A percentile compares a stretch with the other conserved stretches of the same genome.
phyloP scores from a whole-genome alignment of 2,113 vertebrate genomes.

The Oostethus manadensis region DNA sequence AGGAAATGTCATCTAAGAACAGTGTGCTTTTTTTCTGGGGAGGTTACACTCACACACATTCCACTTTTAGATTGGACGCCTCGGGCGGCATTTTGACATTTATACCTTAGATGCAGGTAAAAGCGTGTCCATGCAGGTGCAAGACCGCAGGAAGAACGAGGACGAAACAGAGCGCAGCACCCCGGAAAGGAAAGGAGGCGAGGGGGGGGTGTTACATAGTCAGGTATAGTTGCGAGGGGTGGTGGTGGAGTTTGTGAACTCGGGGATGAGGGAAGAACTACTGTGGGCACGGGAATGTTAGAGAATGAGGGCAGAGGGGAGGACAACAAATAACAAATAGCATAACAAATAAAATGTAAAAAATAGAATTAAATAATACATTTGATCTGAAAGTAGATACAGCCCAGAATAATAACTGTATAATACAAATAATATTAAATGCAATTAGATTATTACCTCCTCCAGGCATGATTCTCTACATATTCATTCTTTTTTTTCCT shows the following conservation, averaged over 20 bases:
- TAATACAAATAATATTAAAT: too few species aligned
- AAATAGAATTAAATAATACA: too few species aligned
- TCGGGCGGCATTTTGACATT: conserved; percentile 47
- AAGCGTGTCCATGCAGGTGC: conserved; percentile 50
- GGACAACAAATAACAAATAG: conserved; percentile 13
- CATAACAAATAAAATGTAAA: too few species aligned
- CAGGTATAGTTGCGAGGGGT: not conserved
- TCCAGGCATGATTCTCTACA: too few species aligned
- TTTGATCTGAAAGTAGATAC: too few species aligned
- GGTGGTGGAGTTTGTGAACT: conserved; percentile 32
- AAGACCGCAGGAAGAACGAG: not conserved
- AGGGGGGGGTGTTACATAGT: too few species aligned
- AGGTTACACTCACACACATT: conserved; percentile 35
- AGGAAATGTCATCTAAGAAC: conserved; percentile 32
- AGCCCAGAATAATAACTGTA: too few species aligned
- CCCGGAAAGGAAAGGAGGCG: not conserved
- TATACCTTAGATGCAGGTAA: conserved; percentile 31
- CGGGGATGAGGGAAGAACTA: conserved; percentile 29
- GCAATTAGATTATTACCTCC: too few species aligned
- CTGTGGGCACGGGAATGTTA: conserved; percentile 48
- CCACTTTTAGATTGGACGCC: conserved; percentile 15
- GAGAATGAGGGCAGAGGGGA: conserved; percentile 22
- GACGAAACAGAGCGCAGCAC: not conserved
- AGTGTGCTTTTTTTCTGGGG: not conserved
- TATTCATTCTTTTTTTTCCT: too few species aligned